Evolutionary conservation across 2,113 vertebrate species (phyloP), one percentile per base, ranked within the genome.

Genomic region (Blennius ocellaris): DNA sequence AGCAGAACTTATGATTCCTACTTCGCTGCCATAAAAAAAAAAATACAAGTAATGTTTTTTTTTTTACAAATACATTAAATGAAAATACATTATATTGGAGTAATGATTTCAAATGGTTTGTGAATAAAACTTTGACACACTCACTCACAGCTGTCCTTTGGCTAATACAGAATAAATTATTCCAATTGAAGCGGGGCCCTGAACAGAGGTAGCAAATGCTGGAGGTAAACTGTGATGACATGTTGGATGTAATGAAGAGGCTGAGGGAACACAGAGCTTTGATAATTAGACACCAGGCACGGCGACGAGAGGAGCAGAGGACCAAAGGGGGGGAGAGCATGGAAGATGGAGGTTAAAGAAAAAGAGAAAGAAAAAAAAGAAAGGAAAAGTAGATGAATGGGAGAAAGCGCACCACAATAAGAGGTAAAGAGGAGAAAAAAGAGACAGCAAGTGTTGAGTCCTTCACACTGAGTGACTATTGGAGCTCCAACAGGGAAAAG

Each of bases 211-310:
- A 62, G 84, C 58, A 47, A 86, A 69, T 76, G 81, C 70, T 78
- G 82, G 69, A 83, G 72, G 84, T 85, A 84, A 90, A 85, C 73
- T 82, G 82, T 69, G 89, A 83, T 80, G 87, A 89, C 87, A 90
- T 80, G 72, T 69, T 37, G 76, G 72, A 82, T 83, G 82, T 80
- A 89, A 89, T 88, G 87, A 89, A 88, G 89, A 90, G 76, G 75
- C 62, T 59, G 82, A 79, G 64, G 55, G 80, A 86, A 84, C 76
- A 63, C 79, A 84, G 87, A 69, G 78, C 82, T 38, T 15, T 40
- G 66, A 82, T 85, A 84, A 88, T 88, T 86, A 89, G 76, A 88
- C 81, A 86, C 82, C 69, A 63, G 80, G 76, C 77, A 75, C 81
- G 78, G 83, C 75, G 56, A 51, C 16, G 68, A 86, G 80, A 72